Evolutionary conservation across 2,888 invertebrate species (phyloP).

Genomic region (Heliconius ismenius): DNA sequence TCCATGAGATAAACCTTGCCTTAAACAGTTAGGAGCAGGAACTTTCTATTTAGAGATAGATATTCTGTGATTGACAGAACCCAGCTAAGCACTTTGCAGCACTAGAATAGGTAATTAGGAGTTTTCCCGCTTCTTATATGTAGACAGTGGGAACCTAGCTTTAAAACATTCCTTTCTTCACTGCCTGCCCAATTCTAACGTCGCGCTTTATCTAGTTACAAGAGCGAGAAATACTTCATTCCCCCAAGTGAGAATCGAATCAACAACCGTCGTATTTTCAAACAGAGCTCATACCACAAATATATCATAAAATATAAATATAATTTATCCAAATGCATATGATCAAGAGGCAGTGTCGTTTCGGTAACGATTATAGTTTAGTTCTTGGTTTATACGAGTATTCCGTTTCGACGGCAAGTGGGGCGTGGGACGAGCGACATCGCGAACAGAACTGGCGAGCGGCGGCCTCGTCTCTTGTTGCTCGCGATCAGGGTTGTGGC

Average conservation of each 20-base stretch:
- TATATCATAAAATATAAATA: neutral
- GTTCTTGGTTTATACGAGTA: constrained; percentile 16
- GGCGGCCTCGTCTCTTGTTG: constrained; percentile 20
- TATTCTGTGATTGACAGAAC: too few species aligned
- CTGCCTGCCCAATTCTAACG: too few species aligned
- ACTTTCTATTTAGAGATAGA: too few species aligned
- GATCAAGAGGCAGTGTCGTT: neutral
- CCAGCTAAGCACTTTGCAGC: too few species aligned
- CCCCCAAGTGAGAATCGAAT: neutral
- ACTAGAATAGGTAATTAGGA: too few species aligned
- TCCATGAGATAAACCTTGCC: too few species aligned
- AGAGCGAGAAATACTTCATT: too few species aligned
- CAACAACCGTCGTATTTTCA: neutral
- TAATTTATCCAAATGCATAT: neutral
- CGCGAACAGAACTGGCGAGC: constrained; percentile 26
- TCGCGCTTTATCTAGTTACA: too few species aligned
- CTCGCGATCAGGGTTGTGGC: neutral
- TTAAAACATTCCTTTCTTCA: neutral
- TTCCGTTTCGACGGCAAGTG: constrained; percentile 22
- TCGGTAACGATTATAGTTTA: constrained; percentile 20
- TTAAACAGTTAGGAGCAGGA: too few species aligned
- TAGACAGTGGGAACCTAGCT: too few species aligned
- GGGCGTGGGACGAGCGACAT: constrained; percentile 30
- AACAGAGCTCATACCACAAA: neutral
- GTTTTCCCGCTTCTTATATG: too few species aligned